Percentiles rank a stretch among this genome's conserved stretches.
Conservation (phyloP, 2,113 vertebrate species). For the Rhinichthys klamathensis region DNA sequence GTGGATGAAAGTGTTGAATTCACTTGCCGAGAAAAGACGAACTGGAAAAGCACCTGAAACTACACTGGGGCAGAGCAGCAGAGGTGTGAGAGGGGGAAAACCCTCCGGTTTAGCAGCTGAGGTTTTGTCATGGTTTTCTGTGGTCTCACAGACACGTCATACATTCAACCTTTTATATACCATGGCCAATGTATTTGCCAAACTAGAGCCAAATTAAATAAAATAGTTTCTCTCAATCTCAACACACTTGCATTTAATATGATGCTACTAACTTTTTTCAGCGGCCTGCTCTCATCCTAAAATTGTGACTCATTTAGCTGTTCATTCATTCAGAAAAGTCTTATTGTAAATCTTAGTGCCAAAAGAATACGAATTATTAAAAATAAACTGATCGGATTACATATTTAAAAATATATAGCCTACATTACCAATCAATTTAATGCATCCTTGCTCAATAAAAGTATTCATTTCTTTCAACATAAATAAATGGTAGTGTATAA, state of each 20-base stretch:
- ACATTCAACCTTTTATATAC: not conserved
- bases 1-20: not conserved
- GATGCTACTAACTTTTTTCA: not conserved
- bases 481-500: not conserved
- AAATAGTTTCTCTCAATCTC: not conserved
- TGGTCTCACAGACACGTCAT: not conserved
- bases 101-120: not conserved
- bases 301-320: not conserved
- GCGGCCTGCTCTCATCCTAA: not conserved
- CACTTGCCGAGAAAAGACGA: not conserved
- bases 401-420: not conserved
- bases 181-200: not conserved
- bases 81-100: not conserved
- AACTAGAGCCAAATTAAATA: not conserved
- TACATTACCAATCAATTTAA: not conserved
- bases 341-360: not conserved
- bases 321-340: not conserved
- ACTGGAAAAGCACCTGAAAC: conserved; percentile 33
- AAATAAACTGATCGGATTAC: not conserved
- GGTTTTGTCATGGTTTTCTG: not conserved
- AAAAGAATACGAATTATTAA: not conserved
- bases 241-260: not conserved
- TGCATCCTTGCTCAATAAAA: not conserved
- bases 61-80: not conserved
- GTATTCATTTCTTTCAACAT: not conserved